Evolutionary conservation across 1,140 invertebrate genomes (phyloP).

Genomic region (Nomia melanderi): DNA sequence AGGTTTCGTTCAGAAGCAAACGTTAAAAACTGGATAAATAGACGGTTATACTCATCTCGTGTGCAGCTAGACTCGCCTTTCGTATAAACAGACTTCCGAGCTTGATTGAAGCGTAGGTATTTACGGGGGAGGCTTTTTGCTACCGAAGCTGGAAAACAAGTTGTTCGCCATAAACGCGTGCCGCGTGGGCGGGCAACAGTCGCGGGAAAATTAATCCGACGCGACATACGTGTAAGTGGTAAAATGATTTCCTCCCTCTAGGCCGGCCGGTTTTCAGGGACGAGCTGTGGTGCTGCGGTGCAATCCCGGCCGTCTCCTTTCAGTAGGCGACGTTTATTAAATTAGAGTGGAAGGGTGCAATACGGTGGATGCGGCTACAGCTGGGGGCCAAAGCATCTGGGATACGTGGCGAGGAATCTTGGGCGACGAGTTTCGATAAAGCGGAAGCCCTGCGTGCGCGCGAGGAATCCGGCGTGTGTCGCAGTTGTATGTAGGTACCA

Average conservation of each 20-base stretch:
- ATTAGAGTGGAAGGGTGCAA: constrained; percentile 55
- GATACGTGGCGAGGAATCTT: constrained; percentile 49
- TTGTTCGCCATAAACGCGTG: constrained; percentile 4
- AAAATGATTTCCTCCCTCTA: constrained; percentile 1
- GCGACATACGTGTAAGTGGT: constrained; percentile 6
- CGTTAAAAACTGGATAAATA: no score
- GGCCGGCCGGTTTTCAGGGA: constrained; percentile 2
- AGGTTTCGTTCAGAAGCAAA: no score
- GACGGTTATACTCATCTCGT: no score
- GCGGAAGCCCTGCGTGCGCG: background rate
- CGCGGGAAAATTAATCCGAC: background rate
- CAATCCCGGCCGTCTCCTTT: constrained; percentile 38
- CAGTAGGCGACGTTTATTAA: constrained; percentile 56
- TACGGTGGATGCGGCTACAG: constrained; percentile 26
- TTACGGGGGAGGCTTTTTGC: background rate
- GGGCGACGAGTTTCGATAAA: constrained; percentile 4
- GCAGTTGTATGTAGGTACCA: no score
- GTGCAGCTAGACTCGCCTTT: background rate
- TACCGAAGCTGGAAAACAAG: background rate
- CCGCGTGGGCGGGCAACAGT: background rate
- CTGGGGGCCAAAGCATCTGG: constrained; percentile 37
- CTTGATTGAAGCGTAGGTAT: background rate
- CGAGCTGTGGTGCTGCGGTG: no score
- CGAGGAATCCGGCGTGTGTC: constrained; percentile 7
- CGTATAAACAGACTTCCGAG: background rate